These are phyloP conservation scores for Exocentrus adspersus DNA, from an alignment of 2,888 invertebrate species.

Conservation along the genomic window DNA sequence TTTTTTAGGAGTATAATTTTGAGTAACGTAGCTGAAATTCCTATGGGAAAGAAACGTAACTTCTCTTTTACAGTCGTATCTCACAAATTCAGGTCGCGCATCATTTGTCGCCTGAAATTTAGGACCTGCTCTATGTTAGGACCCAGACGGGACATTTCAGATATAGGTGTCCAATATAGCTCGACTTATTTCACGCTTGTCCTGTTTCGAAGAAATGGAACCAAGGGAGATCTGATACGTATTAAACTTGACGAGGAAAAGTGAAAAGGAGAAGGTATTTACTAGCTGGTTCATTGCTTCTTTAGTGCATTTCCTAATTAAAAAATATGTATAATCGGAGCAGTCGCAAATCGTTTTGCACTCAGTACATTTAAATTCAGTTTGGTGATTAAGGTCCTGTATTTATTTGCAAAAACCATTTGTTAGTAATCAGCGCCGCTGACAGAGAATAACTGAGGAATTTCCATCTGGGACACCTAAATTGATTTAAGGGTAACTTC, in stretches of 20 bases:
- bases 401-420: background rate
- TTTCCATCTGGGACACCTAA: too few species aligned
- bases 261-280: background rate
- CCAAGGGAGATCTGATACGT: background rate
- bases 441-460: too few species aligned
- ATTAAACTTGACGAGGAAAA: background rate
- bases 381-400: background rate
- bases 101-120: background rate
- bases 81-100: background rate
- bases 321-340: background rate
- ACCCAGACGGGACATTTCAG: background rate
- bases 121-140: background rate
- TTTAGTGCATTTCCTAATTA: background rate
- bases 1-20: too few species aligned
- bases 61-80: background rate
- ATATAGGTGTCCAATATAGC: background rate
- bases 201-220: background rate
- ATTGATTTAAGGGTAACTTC: too few species aligned
- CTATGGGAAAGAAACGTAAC: too few species aligned
- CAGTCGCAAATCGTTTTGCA: too few species aligned
- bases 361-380: too few species aligned
- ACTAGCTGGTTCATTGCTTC: background rate
- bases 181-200: constrained; percentile 1
- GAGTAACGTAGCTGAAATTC: too few species aligned
- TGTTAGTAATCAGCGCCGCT: too few species aligned